Percentiles rank a stretch among this genome's conserved stretches.
Conservation (phyloP, 2,113 vertebrate species). For the Mus pahari region DNA sequence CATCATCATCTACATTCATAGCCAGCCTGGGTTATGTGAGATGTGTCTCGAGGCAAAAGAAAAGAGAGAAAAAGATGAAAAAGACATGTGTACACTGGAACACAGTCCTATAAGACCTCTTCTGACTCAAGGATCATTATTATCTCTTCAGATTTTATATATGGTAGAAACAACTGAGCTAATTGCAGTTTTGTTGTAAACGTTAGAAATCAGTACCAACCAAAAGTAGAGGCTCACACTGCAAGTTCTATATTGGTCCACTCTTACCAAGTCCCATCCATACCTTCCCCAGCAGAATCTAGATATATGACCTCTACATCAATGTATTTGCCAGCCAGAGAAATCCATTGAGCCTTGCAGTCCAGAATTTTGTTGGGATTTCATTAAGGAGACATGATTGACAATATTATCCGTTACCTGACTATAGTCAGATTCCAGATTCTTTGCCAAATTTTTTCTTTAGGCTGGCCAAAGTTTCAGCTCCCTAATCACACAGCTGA, state of each 20-base stretch:
- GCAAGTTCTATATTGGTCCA: background rate
- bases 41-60: background rate
- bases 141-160: background rate
- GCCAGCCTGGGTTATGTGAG: too few species aligned
- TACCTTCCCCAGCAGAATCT: background rate
- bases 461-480: background rate
- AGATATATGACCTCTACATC: too few species aligned
- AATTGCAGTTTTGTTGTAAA: background rate
- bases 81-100: background rate
- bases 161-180: background rate
- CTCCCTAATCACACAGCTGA: background rate
- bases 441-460: background rate
- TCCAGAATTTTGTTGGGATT: background rate
- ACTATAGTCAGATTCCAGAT: background rate
- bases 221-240: background rate
- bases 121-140: background rate
- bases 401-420: background rate
- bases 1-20: background rate
- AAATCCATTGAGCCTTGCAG: background rate
- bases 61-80: background rate
- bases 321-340: background rate
- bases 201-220: background rate
- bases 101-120: background rate
- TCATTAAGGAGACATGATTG: background rate
- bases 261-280: background rate